Evolutionary conservation across 2,888 invertebrate species (phyloP).

Genomic region (Microplitis manilae): DNA sequence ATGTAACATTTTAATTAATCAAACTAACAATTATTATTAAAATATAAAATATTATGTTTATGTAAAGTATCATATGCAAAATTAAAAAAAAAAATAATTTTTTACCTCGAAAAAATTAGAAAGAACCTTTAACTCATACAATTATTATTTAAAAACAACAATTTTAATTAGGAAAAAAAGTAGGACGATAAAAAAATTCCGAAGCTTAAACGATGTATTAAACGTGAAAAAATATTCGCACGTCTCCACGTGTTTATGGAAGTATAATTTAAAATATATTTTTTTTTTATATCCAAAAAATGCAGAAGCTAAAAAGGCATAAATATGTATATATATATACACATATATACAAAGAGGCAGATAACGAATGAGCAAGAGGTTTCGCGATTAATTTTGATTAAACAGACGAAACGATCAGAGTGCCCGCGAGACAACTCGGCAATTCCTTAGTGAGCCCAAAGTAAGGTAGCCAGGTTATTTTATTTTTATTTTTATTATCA

Average conservation of each 20-base stretch:
- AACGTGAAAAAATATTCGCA: conserved; percentile 33
- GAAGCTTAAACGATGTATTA: conserved; percentile 2
- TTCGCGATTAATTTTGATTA: conserved; percentile 63
- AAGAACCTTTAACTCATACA: too few relatives aligned
- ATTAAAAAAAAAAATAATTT: too few relatives aligned
- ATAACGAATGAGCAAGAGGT: conserved; percentile 1
- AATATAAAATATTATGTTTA: too few relatives aligned
- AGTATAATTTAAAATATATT: conserved; percentile 42
- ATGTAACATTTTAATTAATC: too few relatives aligned
- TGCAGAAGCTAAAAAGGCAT: conserved; percentile 8
- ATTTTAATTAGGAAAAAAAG: neutral
- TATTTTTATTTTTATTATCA: conserved; percentile 12
- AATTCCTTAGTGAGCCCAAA: conserved; percentile 23
- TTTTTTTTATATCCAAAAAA: neutral
- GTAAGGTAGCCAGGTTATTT: conserved; percentile 36
- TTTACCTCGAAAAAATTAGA: too few relatives aligned
- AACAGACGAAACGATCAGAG: conserved; percentile 56
- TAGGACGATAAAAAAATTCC: conserved; percentile 1
- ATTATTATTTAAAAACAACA: neutral
- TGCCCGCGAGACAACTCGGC: conserved; percentile 10
- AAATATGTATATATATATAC: too few relatives aligned
- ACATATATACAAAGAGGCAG: neutral
- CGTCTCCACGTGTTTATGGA: conserved; percentile 29
- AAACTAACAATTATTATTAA: too few relatives aligned
- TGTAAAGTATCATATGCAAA: too few relatives aligned